A percentile compares a stretch with the other conserved stretches of the same genome.
Conservation (phyloP, 2,797 vertebrate genomes). For the Cichlasoma orientale region DNA sequence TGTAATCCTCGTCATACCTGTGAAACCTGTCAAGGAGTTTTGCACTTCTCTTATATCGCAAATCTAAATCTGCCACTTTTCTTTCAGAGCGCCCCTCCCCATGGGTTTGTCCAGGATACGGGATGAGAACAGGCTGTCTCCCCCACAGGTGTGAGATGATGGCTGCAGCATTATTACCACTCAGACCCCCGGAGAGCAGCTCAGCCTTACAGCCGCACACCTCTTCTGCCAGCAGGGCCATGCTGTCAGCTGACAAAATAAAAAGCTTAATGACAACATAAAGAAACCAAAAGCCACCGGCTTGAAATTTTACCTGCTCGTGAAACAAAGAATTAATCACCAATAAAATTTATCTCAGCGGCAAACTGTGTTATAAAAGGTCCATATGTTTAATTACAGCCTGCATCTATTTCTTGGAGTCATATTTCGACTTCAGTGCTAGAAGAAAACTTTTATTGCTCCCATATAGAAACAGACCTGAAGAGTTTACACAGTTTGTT, state of each 20-base stretch:
- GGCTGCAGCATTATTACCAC: constrained; percentile 70
- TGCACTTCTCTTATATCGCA: not conserved
- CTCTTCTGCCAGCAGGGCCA: constrained; percentile 86
- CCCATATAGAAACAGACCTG: not conserved
- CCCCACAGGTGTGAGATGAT: constrained; percentile 82
- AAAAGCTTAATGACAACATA: constrained; percentile 1
- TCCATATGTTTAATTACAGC: constrained; percentile 1
- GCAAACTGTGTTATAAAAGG: not conserved
- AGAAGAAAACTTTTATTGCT: not conserved
- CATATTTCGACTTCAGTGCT: not conserved
- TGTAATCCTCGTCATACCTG: constrained; percentile 93
- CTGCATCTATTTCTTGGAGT: not conserved
- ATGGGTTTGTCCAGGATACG: constrained; percentile 83
- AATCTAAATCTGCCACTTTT: not conserved
- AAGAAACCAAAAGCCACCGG: not conserved
- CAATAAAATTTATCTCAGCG: not conserved
- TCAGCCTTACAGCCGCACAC: constrained; percentile 80
- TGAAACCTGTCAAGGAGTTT: constrained; percentile 57
- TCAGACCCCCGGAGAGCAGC: constrained; percentile 83
- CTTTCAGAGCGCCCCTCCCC: fast-evolving
- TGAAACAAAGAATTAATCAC: constrained; percentile 1
- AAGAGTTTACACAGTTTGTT: not conserved
- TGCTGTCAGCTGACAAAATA: constrained; percentile 80
- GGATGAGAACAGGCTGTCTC: constrained; percentile 85
- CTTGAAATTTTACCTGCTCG: not conserved